A percentile compares a stretch with the other conserved stretches of the same genome.
Evolutionary conservation across 2,888 invertebrate species (phyloP).

Genomic region (Marasmarcha lunaedactyla): DNA sequence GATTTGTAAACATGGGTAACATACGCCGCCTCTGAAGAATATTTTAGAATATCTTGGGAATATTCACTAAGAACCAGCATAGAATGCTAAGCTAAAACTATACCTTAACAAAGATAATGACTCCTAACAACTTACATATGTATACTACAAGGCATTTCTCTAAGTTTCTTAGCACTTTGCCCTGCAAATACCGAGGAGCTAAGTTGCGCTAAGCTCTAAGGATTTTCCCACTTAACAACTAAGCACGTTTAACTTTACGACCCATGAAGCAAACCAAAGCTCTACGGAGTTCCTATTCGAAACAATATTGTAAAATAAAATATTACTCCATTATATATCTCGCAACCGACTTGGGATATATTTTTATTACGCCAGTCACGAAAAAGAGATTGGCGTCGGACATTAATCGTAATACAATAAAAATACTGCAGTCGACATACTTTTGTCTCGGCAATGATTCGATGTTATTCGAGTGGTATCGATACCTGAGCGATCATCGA

Average conservation of each 20-base stretch:
- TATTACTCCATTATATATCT: no score
- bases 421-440: neutral
- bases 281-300: no score
- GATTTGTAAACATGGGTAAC: no score
- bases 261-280: no score
- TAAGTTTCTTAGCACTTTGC: neutral
- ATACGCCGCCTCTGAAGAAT: no score
- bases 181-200: neutral
- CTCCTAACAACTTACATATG: neutral
- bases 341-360: neutral
- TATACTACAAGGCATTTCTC: neutral
- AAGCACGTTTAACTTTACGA: no score
- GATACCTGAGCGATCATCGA: constrained; percentile 28
- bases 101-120: neutral
- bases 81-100: no score
- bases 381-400: neutral
- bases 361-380: constrained; percentile 1
- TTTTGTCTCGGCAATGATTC: neutral
- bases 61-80: no score
- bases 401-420: constrained; percentile 1
- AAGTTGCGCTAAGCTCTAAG: no score
- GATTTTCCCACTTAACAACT: no score
- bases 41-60: no score
- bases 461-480: constrained; percentile 9
- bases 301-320: no score